Base-by-base conservation (phyloP, 2,797 vertebrate genomes). In the Sebastes oblongus region DNA sequence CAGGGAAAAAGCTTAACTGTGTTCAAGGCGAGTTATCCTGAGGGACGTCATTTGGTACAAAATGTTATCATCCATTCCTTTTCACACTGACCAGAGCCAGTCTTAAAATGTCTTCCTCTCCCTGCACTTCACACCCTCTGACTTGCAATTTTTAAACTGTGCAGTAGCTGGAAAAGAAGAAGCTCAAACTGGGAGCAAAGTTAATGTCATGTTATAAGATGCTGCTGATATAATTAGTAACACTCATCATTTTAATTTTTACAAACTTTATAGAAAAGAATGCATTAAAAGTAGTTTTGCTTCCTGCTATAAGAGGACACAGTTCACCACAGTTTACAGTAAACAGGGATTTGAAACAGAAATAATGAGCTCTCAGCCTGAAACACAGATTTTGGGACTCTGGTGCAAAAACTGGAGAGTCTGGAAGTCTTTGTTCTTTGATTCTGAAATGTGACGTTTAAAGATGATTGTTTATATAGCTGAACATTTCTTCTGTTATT, bases 351-450 rank as follows among this genome's bases (percentile, higher is more conserved):
- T 34, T 74, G n/a, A 68, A 76, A 72, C 3, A 8, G 20, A 52
- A 86, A 74, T 86, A 86, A 88, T 71, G 46, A 79, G 64, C 54
- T 73, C 60, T 55, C 65, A 42, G 71, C 13, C 12, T 60, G 62
- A 18, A 29, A 20, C 55, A 42, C 18, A 61, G 18, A 56, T 39
- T 39, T 60, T 18, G 34, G 14, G 24, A 59, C 11, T 32, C 12
- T 18, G 13, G 4, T 32, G 50, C 14, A 64, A 75, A 75, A 75
- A 75, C 59, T 25, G 20, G 22, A 56, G 22, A 76, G 29, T 65
- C 16, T 6, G 3, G 20, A 50, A 32, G 6, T 6, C 16, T 77
- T 65, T 77, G 25, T 56, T 75, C 18, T 52, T 58, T 66, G 8
- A 64, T 73, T 73, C 20, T 66, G 9, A 75, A 46, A 39, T 76